These are phyloP conservation scores for Pipistrellus pygmaeus DNA, from an alignment of 2,797 vertebrate genomes.

Conservation along the genomic window DNA sequence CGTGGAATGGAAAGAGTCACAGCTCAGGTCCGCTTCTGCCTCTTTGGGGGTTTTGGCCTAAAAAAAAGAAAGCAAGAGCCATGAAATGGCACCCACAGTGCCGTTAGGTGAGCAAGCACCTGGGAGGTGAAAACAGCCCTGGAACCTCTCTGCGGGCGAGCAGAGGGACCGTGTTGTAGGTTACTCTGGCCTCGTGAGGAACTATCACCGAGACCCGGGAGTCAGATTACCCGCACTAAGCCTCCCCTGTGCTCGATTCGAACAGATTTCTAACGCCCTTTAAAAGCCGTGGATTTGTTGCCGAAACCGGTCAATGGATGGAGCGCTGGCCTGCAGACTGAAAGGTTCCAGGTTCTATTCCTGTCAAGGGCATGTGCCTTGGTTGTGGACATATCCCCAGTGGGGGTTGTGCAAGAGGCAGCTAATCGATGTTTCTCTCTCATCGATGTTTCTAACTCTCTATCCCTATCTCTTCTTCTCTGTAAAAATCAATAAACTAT, in stretches of 20 bases:
- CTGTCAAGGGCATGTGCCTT: too few relatives aligned
- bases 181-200: neutral
- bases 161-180: fast-evolving
- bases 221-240: neutral
- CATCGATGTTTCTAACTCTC: too few relatives aligned
- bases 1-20: constrained; percentile 91
- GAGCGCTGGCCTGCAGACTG: too few relatives aligned
- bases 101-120: neutral
- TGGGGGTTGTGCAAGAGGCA: too few relatives aligned
- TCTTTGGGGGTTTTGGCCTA: constrained; percentile 86
- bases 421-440: too few relatives aligned
- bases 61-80: constrained; percentile 48
- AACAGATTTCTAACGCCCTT: neutral
- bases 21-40: constrained; percentile 85
- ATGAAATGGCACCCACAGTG: neutral
- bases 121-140: neutral
- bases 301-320: too few relatives aligned
- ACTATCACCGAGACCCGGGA: neutral
- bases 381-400: too few relatives aligned
- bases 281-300: neutral
- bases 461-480: too few relatives aligned
- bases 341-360: too few relatives aligned
- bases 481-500: too few relatives aligned
- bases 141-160: neutral
- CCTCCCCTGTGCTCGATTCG: neutral